Base-by-base conservation (phyloP, 2,797 vertebrate genomes). In the Denticeps clupeoides region DNA sequence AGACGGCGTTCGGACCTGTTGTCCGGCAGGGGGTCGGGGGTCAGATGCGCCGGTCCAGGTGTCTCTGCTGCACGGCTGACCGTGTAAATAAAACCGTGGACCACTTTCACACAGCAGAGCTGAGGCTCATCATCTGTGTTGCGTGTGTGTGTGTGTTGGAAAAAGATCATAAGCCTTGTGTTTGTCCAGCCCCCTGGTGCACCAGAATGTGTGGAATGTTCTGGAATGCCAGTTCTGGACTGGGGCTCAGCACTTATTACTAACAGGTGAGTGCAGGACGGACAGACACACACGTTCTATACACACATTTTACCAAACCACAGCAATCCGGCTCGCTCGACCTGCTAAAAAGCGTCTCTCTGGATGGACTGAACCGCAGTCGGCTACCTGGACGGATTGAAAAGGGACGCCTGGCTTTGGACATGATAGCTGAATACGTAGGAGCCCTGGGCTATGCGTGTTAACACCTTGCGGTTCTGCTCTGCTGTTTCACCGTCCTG, bases 171-270 rank as follows among this genome's bases (percentile, higher is more conserved):
- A 45, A 32, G 48, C 49, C 45, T 62, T 58, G 63, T 59, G 50
- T 66, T 69, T 61, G 65, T 69, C 51, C 70, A 74, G 61, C 68
- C 79, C 77, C 77, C 77, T 63, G 70, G 68, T 75, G 74, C 69
- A 76, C 65, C 79, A 83, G 79, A 81, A 85, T 86, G 72, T 42
- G 40, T 70, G 78, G 82, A 86, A 85, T 85, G 82, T 70, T 70
- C 71, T 72, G 64, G 72, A 81, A 81, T 71, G 77, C 72, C 71
- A 53, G 77, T 74, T 77, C 69, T 79, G 70, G 71, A 74, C 76
- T 46, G 51, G 58, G 71, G 58, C 68, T 69, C 12, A 13, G 64
- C 65, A 56, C 72, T 84, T 82, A 87, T 87, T 84, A 65, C 77
- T 82, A 84, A 82, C 82, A 85, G 82, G 83, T 85, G 84, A 85